Conservation (phyloP, 1,140 invertebrate species). For the Anastrepha ludens region DNA sequence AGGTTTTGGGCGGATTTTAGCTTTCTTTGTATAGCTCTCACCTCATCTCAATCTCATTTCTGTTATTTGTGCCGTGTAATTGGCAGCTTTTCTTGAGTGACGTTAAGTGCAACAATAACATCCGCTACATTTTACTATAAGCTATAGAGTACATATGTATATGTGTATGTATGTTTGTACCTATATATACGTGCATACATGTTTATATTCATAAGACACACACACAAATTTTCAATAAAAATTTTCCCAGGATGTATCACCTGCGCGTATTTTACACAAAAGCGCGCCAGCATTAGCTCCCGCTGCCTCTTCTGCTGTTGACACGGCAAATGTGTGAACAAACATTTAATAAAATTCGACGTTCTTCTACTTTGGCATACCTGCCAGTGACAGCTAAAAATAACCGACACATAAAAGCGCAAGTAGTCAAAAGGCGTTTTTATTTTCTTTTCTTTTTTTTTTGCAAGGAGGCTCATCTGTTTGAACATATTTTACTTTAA, state of each 20-base stretch:
- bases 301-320: background rate
- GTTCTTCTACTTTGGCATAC: background rate
- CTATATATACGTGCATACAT: no score
- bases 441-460: background rate
- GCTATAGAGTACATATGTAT: no score
- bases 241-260: background rate
- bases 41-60: no score
- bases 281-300: background rate
- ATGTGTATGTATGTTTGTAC: no score
- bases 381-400: slow-evolving; percentile 36
- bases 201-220: no score
- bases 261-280: background rate
- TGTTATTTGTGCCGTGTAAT: no score
- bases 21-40: no score
- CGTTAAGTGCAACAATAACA: slow-evolving; percentile 2
- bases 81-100: no score
- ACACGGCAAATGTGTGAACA: slow-evolving; percentile 36
- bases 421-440: background rate
- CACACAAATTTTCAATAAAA: no score
- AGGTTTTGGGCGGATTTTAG: no score
- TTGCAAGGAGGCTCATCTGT: background rate
- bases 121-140: background rate
- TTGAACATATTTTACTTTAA: background rate
- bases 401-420: background rate
- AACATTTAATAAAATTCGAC: slow-evolving; percentile 22